Conservation (phyloP, 2,888 invertebrate species). For the Dexiosoma caninum region DNA sequence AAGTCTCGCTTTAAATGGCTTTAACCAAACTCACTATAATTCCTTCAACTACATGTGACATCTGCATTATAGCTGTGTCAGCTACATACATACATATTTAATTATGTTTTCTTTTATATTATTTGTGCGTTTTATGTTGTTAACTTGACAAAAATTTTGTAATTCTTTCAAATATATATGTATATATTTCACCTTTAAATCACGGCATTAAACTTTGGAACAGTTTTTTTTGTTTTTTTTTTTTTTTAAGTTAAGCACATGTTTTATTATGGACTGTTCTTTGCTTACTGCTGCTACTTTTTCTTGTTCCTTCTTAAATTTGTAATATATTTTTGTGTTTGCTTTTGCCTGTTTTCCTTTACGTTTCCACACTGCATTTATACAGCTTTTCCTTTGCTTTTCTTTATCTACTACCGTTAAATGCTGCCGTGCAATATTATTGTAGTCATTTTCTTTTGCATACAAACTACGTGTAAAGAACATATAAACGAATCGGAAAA, state of each 20-base stretch:
- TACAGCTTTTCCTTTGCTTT: background rate
- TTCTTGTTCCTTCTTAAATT: background rate
- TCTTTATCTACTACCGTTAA: background rate
- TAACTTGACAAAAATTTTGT: background rate
- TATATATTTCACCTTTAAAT: background rate
- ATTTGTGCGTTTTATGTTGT: background rate
- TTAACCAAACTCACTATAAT: no score
- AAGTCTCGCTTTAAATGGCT: no score
- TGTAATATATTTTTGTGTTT: slow-evolving; percentile 15
- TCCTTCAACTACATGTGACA: no score
- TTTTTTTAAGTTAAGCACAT: no score
- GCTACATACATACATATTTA: no score
- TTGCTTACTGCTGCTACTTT: slow-evolving; percentile 23
- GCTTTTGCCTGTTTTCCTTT: background rate
- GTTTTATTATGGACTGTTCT: slow-evolving; percentile 35
- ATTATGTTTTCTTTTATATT: background rate
- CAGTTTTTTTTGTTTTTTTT: background rate
- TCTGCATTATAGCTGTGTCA: no score
- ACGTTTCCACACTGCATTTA: background rate
- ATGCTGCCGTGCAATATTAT: slow-evolving; percentile 34
- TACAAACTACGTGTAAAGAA: background rate
- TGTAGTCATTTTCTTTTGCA: slow-evolving; percentile 28
- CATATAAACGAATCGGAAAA: background rate
- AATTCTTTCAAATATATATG: no score
- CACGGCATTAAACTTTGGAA: background rate